Evolutionary conservation across 1,140 invertebrate species (phyloP), one percentile per base, ranked within the genome.

Genomic region (Meloidogyne exigua): DNA sequence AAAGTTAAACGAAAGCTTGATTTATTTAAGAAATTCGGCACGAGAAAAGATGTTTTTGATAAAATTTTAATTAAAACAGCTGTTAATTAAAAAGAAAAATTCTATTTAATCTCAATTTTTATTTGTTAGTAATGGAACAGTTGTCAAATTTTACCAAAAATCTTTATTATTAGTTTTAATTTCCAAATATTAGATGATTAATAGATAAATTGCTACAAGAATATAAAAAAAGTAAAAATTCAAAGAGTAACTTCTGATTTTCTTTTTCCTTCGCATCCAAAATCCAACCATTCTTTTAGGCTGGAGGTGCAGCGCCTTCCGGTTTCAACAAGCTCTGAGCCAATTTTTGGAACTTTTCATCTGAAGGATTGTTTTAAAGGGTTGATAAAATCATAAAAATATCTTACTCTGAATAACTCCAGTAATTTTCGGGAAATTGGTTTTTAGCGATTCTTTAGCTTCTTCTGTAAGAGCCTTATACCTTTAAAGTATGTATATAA

Each of bases 261-360:
- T 57, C 7, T 57, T 57, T n/a, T n/a, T 57, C 13, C 49, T n/a
- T 57, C n/a, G 3, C 18, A 1, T n/a, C n/a, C n/a, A n/a, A n/a
- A 21, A 21, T 57, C 32, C 21, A 78, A 26, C 12, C 15, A 25
- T 28, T 21, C n/a, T 12, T 44, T 77, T 78, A 75, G 65, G 71
- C 74, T 23, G 76, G 71, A 2, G 76, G 42, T 10, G 70, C 49
- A n/a, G 32, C 75, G 75, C 75, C 76, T 18, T 66, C 62, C 10
- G 28, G 44, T 66, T 87, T 84, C 76, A 87, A 74, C 68, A 85
- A 73, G 69, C 77, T 80, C 69, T 85, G 68, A 39, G 82, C 82
- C 75, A 83, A 67, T 25, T 68, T 71, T 68, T 83, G 82, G 83
- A 85, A 78, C 71, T 85, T 84, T 28, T 84, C 83, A 65, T 84